Evolutionary conservation across 2,113 vertebrate genomes (phyloP).

Genomic region (Nothoprocta pentlandii): DNA sequence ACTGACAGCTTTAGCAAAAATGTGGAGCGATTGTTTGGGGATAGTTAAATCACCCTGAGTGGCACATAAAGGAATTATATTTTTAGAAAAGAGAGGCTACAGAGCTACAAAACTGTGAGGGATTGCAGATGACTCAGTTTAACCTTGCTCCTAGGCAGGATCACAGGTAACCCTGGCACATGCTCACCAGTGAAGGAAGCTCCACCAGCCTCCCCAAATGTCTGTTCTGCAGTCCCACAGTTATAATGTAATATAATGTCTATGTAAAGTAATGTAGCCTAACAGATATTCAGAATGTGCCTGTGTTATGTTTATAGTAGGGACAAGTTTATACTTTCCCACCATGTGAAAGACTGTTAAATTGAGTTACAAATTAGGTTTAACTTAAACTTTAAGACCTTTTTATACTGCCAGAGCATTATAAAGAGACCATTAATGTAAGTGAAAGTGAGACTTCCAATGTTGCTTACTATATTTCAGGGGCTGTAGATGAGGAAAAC

Average conservation of each 20-base stretch:
- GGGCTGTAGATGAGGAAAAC: neutral
- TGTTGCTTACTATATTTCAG: neutral
- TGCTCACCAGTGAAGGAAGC: accelerated
- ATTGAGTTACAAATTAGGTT: neutral
- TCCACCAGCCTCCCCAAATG: neutral
- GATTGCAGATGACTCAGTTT: neutral
- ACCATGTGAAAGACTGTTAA: neutral
- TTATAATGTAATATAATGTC: neutral
- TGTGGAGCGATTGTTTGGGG: neutral
- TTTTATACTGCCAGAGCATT: neutral
- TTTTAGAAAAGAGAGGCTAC: neutral
- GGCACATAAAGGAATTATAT: neutral
- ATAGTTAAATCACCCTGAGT: neutral
- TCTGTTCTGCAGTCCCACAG: neutral
- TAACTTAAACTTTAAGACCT: neutral
- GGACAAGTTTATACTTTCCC: neutral
- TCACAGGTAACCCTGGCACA: neutral
- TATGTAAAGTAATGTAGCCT: neutral
- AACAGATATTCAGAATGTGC: neutral
- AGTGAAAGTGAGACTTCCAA: neutral
- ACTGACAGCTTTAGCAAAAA: neutral
- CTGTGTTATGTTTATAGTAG: neutral
- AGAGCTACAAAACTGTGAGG: neutral
- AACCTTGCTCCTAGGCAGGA: neutral
- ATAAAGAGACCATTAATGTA: neutral